Percentiles rank a stretch among this genome's conserved stretches.
Conservation (phyloP, 1,140 invertebrate species). For the Ruditapes philippinarum region DNA sequence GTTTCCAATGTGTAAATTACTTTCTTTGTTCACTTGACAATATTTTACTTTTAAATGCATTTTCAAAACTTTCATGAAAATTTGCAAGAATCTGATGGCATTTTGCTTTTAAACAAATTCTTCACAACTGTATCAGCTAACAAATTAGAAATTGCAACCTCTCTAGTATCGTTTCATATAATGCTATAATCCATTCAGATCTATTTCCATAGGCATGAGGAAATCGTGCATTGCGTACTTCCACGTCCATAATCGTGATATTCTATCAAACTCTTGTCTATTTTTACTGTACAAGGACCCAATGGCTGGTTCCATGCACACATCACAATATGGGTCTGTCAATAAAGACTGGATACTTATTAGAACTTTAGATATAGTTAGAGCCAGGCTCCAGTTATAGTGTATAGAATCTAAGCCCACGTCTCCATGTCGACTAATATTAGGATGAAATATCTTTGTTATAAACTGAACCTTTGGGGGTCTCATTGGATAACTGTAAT, state of each 20-base stretch:
- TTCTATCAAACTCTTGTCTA: conserved; percentile 92
- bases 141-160: no score
- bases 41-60: no score
- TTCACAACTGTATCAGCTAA: no score
- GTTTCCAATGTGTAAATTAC: no score
- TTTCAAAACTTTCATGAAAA: no score
- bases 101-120: no score
- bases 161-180: not conserved
- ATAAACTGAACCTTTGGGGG: conserved; percentile 92
- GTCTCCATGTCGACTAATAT: conserved; percentile 98
- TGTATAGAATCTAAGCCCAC: conserved; percentile 98
- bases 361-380: conserved; percentile 94
- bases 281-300: conserved; percentile 94
- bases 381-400: conserved; percentile 97
- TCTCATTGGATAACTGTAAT: conserved; percentile 94
- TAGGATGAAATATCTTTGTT: conserved; percentile 96
- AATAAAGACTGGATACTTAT: conserved; percentile 93
- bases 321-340: conserved; percentile 96
- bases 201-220: conserved; percentile 81
- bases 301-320: conserved; percentile 96
- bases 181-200: conserved; percentile 75
- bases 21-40: no score
- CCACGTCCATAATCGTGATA: conserved; percentile 96
- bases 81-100: no score
- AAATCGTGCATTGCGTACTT: conserved; percentile 96